Percentiles rank a stretch among this genome's conserved stretches.
phyloP scores from a whole-genome alignment of 2,113 vertebrate species.

The Eleginops maclovinus region DNA sequence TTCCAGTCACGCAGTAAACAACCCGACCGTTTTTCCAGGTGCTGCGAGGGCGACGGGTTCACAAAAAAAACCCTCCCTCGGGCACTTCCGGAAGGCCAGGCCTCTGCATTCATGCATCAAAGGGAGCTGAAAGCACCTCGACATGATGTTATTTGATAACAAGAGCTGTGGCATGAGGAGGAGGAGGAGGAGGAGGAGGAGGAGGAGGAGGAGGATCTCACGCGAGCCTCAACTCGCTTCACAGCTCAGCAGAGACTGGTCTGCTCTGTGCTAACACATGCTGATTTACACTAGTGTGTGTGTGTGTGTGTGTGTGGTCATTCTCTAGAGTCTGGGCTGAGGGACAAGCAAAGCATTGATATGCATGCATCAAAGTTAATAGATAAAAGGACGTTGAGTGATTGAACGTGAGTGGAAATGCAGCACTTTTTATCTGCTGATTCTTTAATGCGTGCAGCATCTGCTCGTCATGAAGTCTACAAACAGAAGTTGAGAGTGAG shows the following conservation, averaged over 20 bases:
- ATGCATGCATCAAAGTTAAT: neutral
- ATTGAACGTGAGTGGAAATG: neutral
- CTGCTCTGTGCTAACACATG: neutral
- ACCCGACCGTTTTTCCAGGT: conserved; percentile 17
- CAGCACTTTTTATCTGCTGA: neutral
- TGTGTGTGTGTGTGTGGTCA: neutral
- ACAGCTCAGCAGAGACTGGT: conserved; percentile 14
- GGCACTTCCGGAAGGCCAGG: conserved; percentile 54
- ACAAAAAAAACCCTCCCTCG: conserved; percentile 10
- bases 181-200: conserved; percentile 18
- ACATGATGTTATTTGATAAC: conserved; percentile 28
- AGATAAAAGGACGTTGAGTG: neutral
- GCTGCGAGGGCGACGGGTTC: conserved; percentile 40
- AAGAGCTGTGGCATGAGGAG: neutral
- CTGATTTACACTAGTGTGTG: conserved; percentile 10
- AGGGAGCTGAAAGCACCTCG: conserved; percentile 32
- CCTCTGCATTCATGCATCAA: conserved; percentile 26
- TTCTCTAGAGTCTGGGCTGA: neutral
- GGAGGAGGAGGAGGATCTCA: conserved; percentile 23
- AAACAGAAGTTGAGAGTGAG: no score
- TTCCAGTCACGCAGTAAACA: conserved; percentile 38
- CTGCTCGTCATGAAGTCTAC: no score
- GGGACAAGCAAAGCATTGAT: neutral
- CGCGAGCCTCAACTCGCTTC: conserved; percentile 10
- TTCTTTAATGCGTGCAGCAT: neutral